Evolutionary conservation across 2,113 vertebrate species (phyloP).

Genomic region (Craseonycteris thonglongyai): DNA sequence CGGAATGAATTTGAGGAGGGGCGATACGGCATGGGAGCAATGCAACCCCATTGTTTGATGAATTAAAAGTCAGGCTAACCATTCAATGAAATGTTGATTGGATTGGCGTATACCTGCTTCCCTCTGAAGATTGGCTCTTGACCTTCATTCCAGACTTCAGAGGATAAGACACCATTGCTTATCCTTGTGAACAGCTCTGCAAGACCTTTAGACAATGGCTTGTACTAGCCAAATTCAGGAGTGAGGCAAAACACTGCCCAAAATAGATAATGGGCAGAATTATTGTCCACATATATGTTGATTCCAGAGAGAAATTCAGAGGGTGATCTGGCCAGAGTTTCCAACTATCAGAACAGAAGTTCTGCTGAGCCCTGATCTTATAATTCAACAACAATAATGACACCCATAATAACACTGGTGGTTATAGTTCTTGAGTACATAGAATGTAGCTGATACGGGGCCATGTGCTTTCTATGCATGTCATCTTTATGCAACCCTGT

Average conservation of each 20-base stretch:
- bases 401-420: too few species aligned
- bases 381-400: not conserved
- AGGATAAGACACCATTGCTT: not conserved
- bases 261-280: not conserved
- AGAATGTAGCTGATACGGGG: not conserved
- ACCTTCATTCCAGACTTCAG: not conserved
- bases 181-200: not conserved
- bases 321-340: not conserved
- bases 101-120: not conserved
- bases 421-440: not conserved
- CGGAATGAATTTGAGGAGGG: not conserved
- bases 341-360: not conserved
- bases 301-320: not conserved
- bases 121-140: not conserved
- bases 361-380: not conserved
- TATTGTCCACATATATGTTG: not conserved
- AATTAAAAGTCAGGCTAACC: not conserved
- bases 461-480: not conserved
- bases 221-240: not conserved
- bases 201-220: not conserved
- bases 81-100: not conserved
- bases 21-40: accelerated
- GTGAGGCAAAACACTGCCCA: not conserved
- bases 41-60: not conserved
- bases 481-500: not conserved